Percentiles rank a stretch among this genome's conserved stretches.
Conservation (phyloP, 2,888 invertebrate genomes). For the Thelaira solivaga region DNA sequence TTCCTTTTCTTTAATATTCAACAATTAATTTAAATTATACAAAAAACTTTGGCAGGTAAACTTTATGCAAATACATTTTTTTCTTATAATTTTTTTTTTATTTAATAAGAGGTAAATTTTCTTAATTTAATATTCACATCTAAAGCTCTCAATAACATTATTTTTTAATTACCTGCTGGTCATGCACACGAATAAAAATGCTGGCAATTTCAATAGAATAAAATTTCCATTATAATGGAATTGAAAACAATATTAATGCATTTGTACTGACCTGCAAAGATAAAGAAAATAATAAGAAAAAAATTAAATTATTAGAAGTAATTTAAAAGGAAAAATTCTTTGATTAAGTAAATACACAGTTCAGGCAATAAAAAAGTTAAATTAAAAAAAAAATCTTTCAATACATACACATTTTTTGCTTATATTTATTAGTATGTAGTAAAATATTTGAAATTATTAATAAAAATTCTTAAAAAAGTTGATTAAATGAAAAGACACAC, state of each 20-base stretch:
- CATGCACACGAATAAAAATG: not conserved
- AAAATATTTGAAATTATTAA: slow-evolving; percentile 20
- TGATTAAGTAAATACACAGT: too few relatives aligned
- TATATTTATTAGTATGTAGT: not conserved
- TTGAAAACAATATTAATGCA: not conserved
- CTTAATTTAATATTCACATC: too few relatives aligned
- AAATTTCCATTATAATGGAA: slow-evolving; percentile 22
- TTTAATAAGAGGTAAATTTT: too few relatives aligned
- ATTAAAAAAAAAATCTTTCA: not conserved
- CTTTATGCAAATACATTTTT: too few relatives aligned
- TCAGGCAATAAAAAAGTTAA: not conserved
- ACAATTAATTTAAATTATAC: too few relatives aligned
- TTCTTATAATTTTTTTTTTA: too few relatives aligned
- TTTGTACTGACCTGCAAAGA: slow-evolving; percentile 54
- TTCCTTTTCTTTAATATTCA: too few relatives aligned
- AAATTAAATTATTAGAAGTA: slow-evolving; percentile 31
- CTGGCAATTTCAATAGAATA: slow-evolving; percentile 1
- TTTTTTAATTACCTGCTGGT: slow-evolving; percentile 35
- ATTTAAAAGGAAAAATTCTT: not conserved
- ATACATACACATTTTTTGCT: not conserved
- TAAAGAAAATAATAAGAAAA: slow-evolving; percentile 25
- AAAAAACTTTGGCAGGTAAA: too few relatives aligned
- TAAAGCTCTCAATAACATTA: too few relatives aligned
- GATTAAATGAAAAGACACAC: too few relatives aligned
- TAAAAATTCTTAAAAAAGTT: too few relatives aligned